Conservation (phyloP, 2,888 invertebrate genomes). For the Ommatoiulus sabulosus region DNA sequence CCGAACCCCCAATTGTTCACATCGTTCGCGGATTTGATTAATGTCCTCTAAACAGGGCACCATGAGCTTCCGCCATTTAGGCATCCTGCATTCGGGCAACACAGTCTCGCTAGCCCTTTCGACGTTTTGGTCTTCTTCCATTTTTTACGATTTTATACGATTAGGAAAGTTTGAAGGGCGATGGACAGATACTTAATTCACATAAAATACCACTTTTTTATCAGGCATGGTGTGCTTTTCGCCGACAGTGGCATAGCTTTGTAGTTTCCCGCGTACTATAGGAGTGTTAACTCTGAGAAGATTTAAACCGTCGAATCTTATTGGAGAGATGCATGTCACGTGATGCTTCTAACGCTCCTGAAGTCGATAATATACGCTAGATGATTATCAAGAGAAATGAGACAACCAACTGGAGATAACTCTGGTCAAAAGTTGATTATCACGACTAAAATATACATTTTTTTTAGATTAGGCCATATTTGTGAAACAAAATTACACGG, state of each 20-base stretch:
- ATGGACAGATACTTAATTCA: not conserved
- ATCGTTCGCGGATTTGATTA: not conserved
- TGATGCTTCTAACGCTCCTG: no score
- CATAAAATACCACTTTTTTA: not conserved
- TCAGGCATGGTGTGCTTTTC: not conserved
- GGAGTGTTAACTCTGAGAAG: not conserved
- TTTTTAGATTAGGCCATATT: no score
- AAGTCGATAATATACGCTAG: no score
- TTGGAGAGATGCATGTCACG: not conserved
- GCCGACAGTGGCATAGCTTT: not conserved
- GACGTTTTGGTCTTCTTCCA: not conserved
- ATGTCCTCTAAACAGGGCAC: constrained; percentile 47
- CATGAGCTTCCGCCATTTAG: not conserved
- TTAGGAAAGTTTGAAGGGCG: not conserved
- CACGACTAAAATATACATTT: no score
- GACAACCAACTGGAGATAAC: no score
- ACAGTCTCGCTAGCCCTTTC: not conserved
- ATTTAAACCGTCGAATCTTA: not conserved
- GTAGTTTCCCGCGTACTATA: not conserved
- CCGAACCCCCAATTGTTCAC: constrained; percentile 27
- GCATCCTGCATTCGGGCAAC: not conserved
- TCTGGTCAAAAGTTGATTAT: no score
- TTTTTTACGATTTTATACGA: not conserved
- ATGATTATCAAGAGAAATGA: no score
- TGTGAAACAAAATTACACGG: no score